phyloP scores from a whole-genome alignment of 2,888 invertebrate genomes.

The Molanna angustata region DNA sequence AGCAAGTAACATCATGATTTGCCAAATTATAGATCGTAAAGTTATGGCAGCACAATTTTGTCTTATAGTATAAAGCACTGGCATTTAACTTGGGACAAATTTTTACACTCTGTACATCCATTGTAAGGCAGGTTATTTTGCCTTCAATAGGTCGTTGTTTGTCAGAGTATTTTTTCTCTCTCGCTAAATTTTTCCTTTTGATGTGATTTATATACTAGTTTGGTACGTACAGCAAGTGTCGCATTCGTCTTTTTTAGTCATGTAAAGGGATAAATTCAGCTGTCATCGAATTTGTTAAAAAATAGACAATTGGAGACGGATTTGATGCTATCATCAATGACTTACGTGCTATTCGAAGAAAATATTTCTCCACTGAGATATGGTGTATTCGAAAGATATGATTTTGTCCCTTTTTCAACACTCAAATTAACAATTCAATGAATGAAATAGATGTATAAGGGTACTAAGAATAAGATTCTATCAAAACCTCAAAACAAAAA shows the following conservation, averaged over 20 bases:
- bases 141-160: background rate
- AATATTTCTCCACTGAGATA: no score
- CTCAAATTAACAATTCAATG: no score
- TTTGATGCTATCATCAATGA: background rate
- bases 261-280: background rate
- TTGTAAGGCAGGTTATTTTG: background rate
- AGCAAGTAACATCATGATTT: conserved; percentile 22
- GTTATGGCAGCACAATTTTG: conserved; percentile 15
- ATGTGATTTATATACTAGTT: background rate
- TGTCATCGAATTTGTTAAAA: background rate
- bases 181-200: background rate
- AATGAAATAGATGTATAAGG: no score
- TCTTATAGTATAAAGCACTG: conserved; percentile 24
- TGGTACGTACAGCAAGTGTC: background rate
- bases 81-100: conserved; percentile 23
- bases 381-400: no score
- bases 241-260: background rate
- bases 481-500: no score
- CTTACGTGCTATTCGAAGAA: no score
- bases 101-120: background rate
- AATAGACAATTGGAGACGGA: background rate
- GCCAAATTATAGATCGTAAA: conserved; percentile 22
- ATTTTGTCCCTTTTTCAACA: no score
- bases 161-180: background rate
- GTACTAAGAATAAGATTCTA: no score